Percentiles rank a stretch among this genome's conserved stretches.
Evolutionary conservation across 2,797 vertebrate species (phyloP).

Genomic region (Ammospiza maritima): DNA sequence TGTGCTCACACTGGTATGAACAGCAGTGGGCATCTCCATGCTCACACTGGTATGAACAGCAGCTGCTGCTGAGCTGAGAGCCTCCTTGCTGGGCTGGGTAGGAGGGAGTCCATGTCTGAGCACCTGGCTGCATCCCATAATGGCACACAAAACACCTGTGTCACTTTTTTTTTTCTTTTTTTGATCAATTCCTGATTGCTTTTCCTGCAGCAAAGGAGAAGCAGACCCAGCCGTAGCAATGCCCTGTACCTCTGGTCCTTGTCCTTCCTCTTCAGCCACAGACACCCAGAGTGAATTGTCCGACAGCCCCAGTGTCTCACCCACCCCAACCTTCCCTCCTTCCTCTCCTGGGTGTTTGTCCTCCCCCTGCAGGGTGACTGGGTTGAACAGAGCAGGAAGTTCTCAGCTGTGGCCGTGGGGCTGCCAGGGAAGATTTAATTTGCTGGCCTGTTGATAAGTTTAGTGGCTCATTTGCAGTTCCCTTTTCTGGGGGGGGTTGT

Average conservation of each 20-base stretch:
- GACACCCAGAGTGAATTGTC: not conserved
- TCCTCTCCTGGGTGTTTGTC: not conserved
- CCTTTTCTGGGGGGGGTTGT: not conserved
- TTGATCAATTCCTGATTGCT: not conserved
- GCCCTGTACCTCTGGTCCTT: not conserved
- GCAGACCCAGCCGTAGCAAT: fast-evolving
- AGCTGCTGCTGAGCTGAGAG: not conserved
- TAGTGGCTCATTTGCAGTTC: not conserved
- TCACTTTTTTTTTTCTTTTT: not conserved
- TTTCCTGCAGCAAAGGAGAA: not conserved
- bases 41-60: no score
- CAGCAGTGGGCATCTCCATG: not conserved
- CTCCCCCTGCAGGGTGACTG: fast-evolving
- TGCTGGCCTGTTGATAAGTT: not conserved
- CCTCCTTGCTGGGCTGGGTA: fast-evolving
- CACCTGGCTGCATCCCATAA: not conserved
- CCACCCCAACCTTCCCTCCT: not conserved
- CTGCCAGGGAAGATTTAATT: not conserved
- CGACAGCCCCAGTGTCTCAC: fast-evolving
- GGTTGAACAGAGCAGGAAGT: not conserved
- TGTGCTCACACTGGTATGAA: fast-evolving
- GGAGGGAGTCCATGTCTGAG: not conserved
- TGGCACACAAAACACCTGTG: not conserved
- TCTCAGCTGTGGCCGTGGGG: not conserved
- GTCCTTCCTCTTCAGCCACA: not conserved